Conservation (phyloP, 2,113 vertebrate genomes). For the Phalacrocorax carbo region DNA sequence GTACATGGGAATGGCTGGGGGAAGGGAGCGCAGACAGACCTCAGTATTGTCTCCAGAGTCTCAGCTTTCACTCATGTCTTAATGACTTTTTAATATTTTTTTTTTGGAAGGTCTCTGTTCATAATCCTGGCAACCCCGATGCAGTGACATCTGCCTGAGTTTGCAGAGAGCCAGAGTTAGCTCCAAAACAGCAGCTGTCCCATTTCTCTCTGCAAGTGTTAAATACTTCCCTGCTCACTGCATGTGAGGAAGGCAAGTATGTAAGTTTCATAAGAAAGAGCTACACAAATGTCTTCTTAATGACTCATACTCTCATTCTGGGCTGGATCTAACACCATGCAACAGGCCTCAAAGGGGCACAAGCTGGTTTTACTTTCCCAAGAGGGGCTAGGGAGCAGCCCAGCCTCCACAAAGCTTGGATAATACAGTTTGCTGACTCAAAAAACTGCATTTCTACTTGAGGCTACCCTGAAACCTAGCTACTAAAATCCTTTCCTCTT, state of each 20-base stretch:
- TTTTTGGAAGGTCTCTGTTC: neutral
- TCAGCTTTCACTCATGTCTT: conserved; percentile 41
- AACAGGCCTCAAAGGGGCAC: conserved; percentile 1
- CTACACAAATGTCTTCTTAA: neutral
- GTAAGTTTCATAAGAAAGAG: neutral
- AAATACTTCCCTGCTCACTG: conserved; percentile 25
- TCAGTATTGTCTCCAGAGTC: conserved; percentile 37
- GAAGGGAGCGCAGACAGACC: conserved; percentile 17
- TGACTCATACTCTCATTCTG: conserved; percentile 48
- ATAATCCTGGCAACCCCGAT: neutral
- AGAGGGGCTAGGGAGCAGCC: neutral
- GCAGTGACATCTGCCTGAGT: neutral
- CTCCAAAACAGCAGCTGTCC: neutral
- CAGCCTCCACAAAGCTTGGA: neutral
- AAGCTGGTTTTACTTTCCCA: neutral
- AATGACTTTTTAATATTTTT: neutral
- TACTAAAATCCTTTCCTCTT: neutral
- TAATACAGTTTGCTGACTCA: neutral
- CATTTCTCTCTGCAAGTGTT: conserved; percentile 43
- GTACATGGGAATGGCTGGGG: conserved; percentile 55
- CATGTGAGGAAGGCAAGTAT: conserved; percentile 12
- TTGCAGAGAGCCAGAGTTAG: conserved; percentile 32
- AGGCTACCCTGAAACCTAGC: neutral
- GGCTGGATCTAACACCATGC: conserved; percentile 10
- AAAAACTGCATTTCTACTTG: neutral